A percentile compares a stretch with the other conserved stretches of the same genome.
Conservation (phyloP, 2,888 invertebrate genomes). For the Alsophila aescularia region DNA sequence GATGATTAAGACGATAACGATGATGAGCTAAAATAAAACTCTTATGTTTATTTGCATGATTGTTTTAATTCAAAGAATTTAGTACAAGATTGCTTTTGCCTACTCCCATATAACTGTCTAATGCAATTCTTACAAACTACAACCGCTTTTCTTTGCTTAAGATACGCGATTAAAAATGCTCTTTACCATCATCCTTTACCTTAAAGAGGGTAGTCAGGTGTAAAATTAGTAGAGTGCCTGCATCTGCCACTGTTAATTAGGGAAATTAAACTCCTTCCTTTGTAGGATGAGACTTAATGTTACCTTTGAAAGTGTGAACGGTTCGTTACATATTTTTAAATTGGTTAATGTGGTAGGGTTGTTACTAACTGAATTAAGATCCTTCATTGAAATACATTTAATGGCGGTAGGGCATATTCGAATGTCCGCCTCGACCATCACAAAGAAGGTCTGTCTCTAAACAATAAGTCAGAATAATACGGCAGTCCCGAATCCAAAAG, state of each 20-base stretch:
- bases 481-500: too few species aligned
- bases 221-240: constrained; percentile 65
- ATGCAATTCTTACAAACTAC: constrained; percentile 9
- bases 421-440: too few species aligned
- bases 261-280: constrained; percentile 49
- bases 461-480: too few species aligned
- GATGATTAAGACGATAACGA: too few species aligned
- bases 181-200: constrained; percentile 49
- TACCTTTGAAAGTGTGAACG: constrained; percentile 49
- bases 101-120: background rate
- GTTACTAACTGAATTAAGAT: too few species aligned
- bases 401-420: too few species aligned
- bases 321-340: constrained; percentile 46
- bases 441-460: too few species aligned
- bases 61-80: too few species aligned
- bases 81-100: background rate
- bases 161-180: constrained; percentile 56
- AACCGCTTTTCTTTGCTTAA: constrained; percentile 12
- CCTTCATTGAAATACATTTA: too few species aligned
- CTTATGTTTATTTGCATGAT: too few species aligned
- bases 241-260: constrained; percentile 60
- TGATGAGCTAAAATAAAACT: too few species aligned
- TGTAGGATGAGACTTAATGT: constrained; percentile 43
- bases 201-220: constrained; percentile 60
- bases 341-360: too few species aligned